These are phyloP conservation scores for Psylliodes chrysocephalus DNA, from an alignment of 2,888 invertebrate species.

Conservation along the genomic window DNA sequence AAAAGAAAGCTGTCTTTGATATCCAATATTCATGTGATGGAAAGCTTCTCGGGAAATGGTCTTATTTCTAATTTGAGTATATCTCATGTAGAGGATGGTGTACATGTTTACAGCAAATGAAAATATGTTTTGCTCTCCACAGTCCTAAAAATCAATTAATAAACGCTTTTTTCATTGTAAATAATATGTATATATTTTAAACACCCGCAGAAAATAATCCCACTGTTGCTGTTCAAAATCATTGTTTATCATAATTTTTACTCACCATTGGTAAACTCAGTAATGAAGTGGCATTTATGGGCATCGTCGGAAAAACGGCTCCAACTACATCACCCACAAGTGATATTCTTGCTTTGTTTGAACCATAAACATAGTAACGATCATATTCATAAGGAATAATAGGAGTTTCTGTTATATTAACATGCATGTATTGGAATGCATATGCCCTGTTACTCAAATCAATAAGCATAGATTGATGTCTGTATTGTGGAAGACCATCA, in stretches of 20 bases:
- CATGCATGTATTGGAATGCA: slow-evolving; percentile 94
- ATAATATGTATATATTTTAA: too few relatives aligned
- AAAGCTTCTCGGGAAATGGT: slow-evolving; percentile 85
- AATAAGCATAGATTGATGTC: slow-evolving; percentile 91
- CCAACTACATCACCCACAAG: slow-evolving; percentile 93
- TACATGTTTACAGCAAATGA: slow-evolving; percentile 96
- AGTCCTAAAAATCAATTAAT: slow-evolving; percentile 70
- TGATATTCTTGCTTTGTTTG: slow-evolving; percentile 85
- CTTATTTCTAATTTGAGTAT: slow-evolving; percentile 87
- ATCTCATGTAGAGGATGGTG: slow-evolving; percentile 89
- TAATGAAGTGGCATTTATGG: slow-evolving; percentile 86
- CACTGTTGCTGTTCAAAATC: too few relatives aligned
- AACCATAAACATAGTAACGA: slow-evolving; percentile 91
- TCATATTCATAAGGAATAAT: slow-evolving; percentile 91
- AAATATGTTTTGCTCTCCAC: slow-evolving; percentile 95
- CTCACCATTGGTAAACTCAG: slow-evolving; percentile 78
- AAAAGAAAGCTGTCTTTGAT: slow-evolving; percentile 91
- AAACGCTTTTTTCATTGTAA: too few relatives aligned
- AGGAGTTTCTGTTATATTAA: slow-evolving; percentile 93
- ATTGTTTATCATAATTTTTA: too few relatives aligned
- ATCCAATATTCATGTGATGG: slow-evolving; percentile 87
- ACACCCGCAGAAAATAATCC: too few relatives aligned
- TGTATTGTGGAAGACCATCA: slow-evolving; percentile 90
- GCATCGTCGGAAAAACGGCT: slow-evolving; percentile 92
- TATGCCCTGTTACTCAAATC: slow-evolving; percentile 93